These are phyloP conservation scores for Dendrolimus punctatus DNA, from an alignment of 1,140 invertebrate genomes.

Conservation along the genomic window DNA sequence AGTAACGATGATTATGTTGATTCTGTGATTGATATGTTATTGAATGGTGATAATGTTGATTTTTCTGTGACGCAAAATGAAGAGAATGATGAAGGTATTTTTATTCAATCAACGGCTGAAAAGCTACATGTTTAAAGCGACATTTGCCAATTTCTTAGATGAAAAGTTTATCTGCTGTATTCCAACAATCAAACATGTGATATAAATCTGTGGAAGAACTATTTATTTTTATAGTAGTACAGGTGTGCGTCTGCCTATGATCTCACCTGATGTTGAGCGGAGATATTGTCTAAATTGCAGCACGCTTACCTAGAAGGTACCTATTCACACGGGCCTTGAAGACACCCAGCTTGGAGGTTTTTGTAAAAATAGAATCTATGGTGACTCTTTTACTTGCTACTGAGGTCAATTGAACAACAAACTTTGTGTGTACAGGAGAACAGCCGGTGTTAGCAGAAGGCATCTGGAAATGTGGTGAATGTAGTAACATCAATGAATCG, in stretches of 20 bases:
- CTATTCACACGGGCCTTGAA: neutral
- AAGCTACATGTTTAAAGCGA: too few species aligned
- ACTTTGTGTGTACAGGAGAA: conserved; percentile 9
- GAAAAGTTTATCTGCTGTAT: too few species aligned
- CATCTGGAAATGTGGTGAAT: conserved; percentile 34
- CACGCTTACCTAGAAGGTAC: too few species aligned
- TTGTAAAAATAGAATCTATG: neutral
- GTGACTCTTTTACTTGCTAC: neutral
- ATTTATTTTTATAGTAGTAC: too few species aligned
- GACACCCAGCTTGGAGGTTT: neutral
- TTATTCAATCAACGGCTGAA: neutral
- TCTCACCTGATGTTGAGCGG: too few species aligned
- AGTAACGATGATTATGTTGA: conserved; percentile 12
- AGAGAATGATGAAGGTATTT: conserved; percentile 11
- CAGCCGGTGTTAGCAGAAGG: conserved; percentile 21
- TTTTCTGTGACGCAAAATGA: conserved; percentile 1
- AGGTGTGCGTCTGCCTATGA: too few species aligned
- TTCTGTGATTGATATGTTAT: conserved; percentile 11
- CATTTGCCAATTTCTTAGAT: too few species aligned
- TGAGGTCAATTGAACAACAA: neutral
- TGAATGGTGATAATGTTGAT: conserved; percentile 11
- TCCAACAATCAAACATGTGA: too few species aligned
- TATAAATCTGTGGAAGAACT: too few species aligned
- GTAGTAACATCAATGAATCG: conserved; percentile 17
- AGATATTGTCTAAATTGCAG: too few species aligned